phyloP scores from a whole-genome alignment of 1,140 invertebrate species.

The Heliconius nattereri region DNA sequence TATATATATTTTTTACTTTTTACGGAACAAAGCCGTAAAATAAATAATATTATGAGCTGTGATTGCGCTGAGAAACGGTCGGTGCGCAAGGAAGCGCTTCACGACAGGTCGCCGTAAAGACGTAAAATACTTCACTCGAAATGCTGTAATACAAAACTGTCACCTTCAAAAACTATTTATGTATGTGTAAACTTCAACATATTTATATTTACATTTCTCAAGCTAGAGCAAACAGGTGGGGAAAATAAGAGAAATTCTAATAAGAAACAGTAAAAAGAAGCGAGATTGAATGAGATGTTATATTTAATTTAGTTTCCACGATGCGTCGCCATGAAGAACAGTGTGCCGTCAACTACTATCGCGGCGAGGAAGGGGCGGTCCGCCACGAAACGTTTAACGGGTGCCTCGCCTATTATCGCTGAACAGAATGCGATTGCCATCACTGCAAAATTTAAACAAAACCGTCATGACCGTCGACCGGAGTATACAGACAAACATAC shows the following conservation, averaged over 20 bases:
- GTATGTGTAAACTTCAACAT: not conserved
- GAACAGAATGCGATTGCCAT: conserved; percentile 46
- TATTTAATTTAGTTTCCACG: conserved; percentile 38
- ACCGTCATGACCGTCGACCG: not conserved
- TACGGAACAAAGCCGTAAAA: conserved; percentile 3
- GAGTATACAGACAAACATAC: not conserved
- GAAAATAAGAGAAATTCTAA: not conserved
- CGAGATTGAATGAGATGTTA: not conserved
- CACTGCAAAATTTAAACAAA: conserved; percentile 45
- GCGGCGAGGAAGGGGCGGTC: conserved; percentile 59
- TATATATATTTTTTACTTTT: not conserved
- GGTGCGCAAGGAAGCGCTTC: not conserved
- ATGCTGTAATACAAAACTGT: conserved; percentile 6
- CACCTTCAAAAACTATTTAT: not conserved
- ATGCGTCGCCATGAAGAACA: conserved; percentile 50
- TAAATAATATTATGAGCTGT: not conserved
- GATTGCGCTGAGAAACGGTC: not conserved
- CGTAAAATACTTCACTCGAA: not conserved
- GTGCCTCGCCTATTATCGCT: conserved; percentile 45
- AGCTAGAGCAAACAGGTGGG: not conserved
- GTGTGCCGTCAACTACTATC: conserved; percentile 46
- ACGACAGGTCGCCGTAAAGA: not conserved
- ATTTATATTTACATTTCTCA: not conserved
- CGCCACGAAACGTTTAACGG: conserved; percentile 52
- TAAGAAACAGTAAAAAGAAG: not conserved